Base-by-base conservation (phyloP, 2,113 vertebrate species). In the Aegotheles bennettii region DNA sequence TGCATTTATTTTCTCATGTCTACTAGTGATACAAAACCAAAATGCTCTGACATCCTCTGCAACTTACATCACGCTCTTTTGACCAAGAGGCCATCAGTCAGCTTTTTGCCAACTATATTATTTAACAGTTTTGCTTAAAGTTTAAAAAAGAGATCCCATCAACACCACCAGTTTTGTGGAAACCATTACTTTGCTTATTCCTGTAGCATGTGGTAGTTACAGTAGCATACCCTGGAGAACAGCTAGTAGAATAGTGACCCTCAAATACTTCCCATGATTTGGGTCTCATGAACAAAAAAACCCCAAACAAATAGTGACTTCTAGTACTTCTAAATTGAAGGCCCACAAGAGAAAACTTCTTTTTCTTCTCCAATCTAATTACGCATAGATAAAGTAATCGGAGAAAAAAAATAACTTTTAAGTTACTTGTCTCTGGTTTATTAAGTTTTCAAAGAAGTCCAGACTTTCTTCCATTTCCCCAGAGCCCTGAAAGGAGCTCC, bases 71-170 rank as follows among this genome's bases (percentile, higher is more conserved):
- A 35, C 7, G 51, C 36, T 9, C 10, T 61, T 84, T 76, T 87
- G 57, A 57, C 65, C 48, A 61, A 63, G 42, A 75, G 12, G 31
- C n/a, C 51, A 64, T 40, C 51, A 42, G 18, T 54, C 87, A 92
- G 42, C 64, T 76, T 83, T 75, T 65, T 65, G 35, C 45, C 56
- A 90, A 24, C 54, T 54, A 87, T 16, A 50, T 61, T 60, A 78
- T 36, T 53, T 84, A 69, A 79, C n/a, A 67, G 18, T 47, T 91
- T 71, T 83, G 29, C 42, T 82, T 87, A 50, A 36, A 87, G n/a
- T 18, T 79, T 65, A 16, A 69, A 61, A n/a, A 57, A 50, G 25
- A 29, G 47, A 83, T 31, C 4, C 11, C 28, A 65, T 45, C 40
- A 60, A 50, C 31, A 77, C n/a, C 20, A 33, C 10, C 29, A 53